A percentile compares a stretch with the other conserved stretches of the same genome.
These are phyloP conservation scores for Nasua narica DNA, from an alignment of 2,797 vertebrate genomes.

Conservation along the genomic window DNA sequence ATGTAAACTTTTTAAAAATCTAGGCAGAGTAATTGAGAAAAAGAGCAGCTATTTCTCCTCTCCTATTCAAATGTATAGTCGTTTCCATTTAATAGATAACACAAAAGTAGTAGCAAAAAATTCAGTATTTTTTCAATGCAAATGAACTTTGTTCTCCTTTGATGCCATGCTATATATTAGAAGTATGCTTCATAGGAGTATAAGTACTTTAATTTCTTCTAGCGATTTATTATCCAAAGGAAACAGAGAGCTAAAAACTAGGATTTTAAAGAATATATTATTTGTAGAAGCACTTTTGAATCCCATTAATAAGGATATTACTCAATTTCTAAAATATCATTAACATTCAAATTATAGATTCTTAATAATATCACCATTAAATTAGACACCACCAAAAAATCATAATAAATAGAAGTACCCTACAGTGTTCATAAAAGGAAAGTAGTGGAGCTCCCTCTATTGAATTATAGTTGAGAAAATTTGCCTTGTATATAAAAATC, in stretches of 20 bases:
- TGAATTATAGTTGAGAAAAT: conserved; percentile 74
- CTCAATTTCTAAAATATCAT: conserved; percentile 5
- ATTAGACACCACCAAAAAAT: conserved; percentile 51
- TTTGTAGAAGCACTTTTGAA: conserved; percentile 4
- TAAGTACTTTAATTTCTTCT: neutral
- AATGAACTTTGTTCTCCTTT: neutral
- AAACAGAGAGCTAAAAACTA: neutral
- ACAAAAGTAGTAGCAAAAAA: neutral
- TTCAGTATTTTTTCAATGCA: neutral
- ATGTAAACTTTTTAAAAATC: neutral
- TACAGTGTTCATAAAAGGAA: conserved; percentile 53
- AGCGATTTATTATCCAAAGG: neutral
- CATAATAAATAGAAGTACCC: neutral
- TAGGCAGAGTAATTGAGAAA: neutral
- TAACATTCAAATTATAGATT: conserved; percentile 33
- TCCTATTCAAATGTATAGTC: neutral
- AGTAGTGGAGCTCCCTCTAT: conserved; percentile 78
- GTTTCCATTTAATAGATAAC: neutral
- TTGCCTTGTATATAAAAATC: conserved; percentile 59
- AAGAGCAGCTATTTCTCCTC: neutral
- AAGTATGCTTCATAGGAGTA: neutral
- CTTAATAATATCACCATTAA: conserved; percentile 55
- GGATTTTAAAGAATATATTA: neutral
- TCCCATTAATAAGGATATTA: neutral
- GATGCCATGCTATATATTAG: neutral